Percentiles rank a stretch among this genome's conserved stretches.
phyloP scores from a whole-genome alignment of 2,797 vertebrate genomes.

The Alfaro cultratus region DNA sequence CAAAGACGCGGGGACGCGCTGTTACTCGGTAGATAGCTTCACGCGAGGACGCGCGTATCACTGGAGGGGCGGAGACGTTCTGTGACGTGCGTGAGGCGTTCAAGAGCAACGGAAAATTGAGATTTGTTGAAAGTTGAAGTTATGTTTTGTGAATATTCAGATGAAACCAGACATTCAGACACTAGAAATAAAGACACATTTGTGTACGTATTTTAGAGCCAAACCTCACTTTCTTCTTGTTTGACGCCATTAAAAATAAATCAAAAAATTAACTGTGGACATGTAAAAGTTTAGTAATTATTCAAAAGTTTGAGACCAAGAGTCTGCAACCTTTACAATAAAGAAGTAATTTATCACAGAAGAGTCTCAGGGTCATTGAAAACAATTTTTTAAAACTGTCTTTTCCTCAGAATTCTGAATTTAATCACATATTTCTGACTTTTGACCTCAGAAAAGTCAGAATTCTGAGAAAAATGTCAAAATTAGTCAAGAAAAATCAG shows the following conservation, averaged over 20 bases:
- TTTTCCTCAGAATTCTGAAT: too few species aligned
- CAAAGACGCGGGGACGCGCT: constrained; percentile 72
- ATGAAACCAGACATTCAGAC: neutral
- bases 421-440: too few species aligned
- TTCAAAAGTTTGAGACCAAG: neutral
- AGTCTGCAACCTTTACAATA: too few species aligned
- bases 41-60: constrained; percentile 54
- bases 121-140: neutral
- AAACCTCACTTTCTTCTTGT: neutral
- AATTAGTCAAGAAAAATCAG: too few species aligned
- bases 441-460: too few species aligned
- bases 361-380: too few species aligned
- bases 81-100: constrained; percentile 57
- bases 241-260: neutral
- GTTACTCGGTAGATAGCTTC: constrained; percentile 61
- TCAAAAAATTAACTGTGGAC: neutral
- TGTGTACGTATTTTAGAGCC: neutral
- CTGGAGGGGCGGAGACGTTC: constrained; percentile 44
- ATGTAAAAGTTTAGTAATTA: neutral
- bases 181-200: neutral
- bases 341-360: too few species aligned
- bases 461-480: too few species aligned
- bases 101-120: constrained; percentile 13
- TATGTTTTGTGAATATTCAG: neutral
- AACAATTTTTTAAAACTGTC: too few species aligned